These are phyloP conservation scores for Labroides dimidiatus DNA, from an alignment of 2,797 vertebrate species.

Conservation along the genomic window DNA sequence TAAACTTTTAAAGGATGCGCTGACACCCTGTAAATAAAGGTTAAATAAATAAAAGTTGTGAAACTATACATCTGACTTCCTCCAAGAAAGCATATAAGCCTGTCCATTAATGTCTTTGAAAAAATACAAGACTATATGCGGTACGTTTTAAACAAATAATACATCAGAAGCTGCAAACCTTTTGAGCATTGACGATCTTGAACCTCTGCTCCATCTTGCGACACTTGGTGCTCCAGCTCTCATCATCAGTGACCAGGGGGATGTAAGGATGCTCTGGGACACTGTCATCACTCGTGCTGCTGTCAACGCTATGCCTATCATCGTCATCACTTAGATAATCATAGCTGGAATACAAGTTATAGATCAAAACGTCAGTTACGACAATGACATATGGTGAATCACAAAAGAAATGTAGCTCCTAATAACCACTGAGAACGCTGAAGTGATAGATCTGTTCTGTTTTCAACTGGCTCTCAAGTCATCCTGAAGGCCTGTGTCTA, in stretches of 20 bases:
- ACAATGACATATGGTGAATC: not conserved
- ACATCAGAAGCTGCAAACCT: conserved; percentile 78
- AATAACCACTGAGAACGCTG: no score
- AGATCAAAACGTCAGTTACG: no score
- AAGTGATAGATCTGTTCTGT: no score
- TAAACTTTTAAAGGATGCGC: no score
- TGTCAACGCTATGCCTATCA: conserved; percentile 91
- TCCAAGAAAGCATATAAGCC: not conserved
- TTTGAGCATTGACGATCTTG: conserved; percentile 96
- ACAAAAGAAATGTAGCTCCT: not conserved
- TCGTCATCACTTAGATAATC: conserved; percentile 97
- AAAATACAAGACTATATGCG: not conserved
- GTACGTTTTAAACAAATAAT: not conserved
- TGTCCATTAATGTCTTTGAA: not conserved
- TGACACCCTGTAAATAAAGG: no score
- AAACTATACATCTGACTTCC: not conserved
- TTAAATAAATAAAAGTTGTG: no score
- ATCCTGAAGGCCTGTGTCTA: no score
- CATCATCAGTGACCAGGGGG: conserved; percentile 93
- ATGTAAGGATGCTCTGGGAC: conserved; percentile 93
- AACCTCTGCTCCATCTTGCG: conserved; percentile 99
- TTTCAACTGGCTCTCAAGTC: no score
- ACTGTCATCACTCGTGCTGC: conserved; percentile 96
- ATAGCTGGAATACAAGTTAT: conserved; percentile 80
- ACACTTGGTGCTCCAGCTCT: conserved; percentile 98